Conservation (phyloP, 1,140 invertebrate genomes). For the Oncopeltus fasciatus region DNA sequence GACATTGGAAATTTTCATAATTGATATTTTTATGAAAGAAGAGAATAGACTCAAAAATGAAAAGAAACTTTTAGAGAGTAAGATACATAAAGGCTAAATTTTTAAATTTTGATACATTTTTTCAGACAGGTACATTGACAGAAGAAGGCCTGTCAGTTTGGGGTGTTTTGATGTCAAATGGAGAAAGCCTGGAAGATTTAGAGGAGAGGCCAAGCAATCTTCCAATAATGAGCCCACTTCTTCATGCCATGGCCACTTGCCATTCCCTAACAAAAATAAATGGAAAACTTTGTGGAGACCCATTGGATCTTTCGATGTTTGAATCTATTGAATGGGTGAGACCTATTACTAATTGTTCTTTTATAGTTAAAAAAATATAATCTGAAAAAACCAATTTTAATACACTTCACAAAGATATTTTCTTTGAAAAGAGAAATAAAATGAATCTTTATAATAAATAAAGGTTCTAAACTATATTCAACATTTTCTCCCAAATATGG, state of each 20-base stretch:
- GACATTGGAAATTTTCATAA: no score
- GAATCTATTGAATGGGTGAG: conserved; percentile 58
- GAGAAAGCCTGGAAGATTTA: conserved; percentile 24
- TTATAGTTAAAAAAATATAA: background rate
- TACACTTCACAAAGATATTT: no score
- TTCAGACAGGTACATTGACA: conserved; percentile 79
- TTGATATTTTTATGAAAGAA: no score
- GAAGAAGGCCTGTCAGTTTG: conserved; percentile 86
- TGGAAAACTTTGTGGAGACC: conserved; percentile 58
- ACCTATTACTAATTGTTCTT: background rate
- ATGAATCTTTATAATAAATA: no score
- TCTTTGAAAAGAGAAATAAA: no score
- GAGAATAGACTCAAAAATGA: no score
- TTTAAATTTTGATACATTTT: no score
- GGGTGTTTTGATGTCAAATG: conserved; percentile 53
- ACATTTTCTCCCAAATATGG: no score
- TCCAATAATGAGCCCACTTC: conserved; percentile 34
- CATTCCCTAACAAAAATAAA: conserved; percentile 68
- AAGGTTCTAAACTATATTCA: no score
- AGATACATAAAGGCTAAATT: no score
- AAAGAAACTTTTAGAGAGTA: no score
- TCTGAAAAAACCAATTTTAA: no score
- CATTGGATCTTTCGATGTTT: conserved; percentile 75
- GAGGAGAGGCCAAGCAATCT: conserved; percentile 31
- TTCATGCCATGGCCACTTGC: conserved; percentile 53